Percentiles rank a stretch among this genome's conserved stretches.
These are phyloP conservation scores for Steinernema khuongi DNA, from an alignment of 1,140 invertebrate genomes.

Conservation along the genomic window DNA sequence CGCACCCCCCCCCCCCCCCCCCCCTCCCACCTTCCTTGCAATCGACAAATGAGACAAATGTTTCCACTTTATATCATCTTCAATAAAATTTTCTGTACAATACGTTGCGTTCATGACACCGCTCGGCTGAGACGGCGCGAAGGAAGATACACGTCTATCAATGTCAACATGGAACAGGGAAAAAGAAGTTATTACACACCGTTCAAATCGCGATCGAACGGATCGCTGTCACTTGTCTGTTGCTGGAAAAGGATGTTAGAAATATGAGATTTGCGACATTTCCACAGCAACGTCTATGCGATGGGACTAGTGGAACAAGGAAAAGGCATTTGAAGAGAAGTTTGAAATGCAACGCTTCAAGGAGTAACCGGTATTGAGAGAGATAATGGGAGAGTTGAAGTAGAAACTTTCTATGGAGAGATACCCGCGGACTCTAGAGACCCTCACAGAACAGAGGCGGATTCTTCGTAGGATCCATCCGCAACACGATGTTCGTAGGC, in stretches of 20 bases:
- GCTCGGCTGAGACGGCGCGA: neutral
- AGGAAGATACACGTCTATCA: neutral
- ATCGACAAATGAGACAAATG: neutral
- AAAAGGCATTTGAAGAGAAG: neutral
- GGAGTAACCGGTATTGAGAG: neutral
- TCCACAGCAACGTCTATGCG: neutral
- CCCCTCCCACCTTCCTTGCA: too few relatives aligned
- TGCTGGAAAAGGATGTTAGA: neutral
- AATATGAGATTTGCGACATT: neutral
- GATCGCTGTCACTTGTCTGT: neutral
- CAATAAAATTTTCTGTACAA: neutral
- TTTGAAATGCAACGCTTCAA: neutral
- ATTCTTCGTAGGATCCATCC: slow-evolving; percentile 21
- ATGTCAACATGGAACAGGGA: neutral
- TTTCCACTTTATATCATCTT: neutral
- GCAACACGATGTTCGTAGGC: neutral
- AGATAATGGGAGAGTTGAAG: neutral
- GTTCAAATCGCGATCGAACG: neutral
- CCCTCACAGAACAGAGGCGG: slow-evolving; percentile 15
- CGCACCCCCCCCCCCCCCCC: too few relatives aligned
- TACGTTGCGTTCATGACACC: neutral
- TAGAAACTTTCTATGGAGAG: neutral
- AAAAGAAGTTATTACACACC: neutral
- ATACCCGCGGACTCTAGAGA: neutral
- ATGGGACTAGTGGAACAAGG: neutral